Evolutionary conservation across 2,888 invertebrate species (phyloP), one percentile per base, ranked within the genome.

Genomic region (Neria commutata): DNA sequence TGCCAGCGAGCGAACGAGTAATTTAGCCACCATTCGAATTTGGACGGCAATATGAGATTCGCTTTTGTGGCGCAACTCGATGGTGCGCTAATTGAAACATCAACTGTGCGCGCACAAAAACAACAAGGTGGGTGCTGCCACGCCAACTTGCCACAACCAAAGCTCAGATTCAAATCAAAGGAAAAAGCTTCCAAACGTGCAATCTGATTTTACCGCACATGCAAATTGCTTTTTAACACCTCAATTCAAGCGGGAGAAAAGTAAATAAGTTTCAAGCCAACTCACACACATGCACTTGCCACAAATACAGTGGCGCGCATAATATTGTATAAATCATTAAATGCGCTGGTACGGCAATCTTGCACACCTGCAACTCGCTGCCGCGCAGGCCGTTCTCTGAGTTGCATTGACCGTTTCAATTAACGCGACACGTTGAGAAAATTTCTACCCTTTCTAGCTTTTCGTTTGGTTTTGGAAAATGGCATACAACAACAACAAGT

Each of bases 201-300:
- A 42, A 5, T 21, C 42, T 42, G 42, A 42, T 42, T 42, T 42
- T 19, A 6, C 42, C 17, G 42, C 42, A 19, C 21, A 42, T 42
- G 42, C 21, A 42, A 42, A 42, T 42, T 19, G 42, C 42, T 17
- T 42, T 42, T 42, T 42, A 42, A 19, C 42, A 42, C 42, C 42
- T 42, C 21, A n/a, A n/a, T 17, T 19, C 42, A 6, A 4, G 4
- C 21, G 42, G 19, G 17, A 42, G 19, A 42, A 42, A 42, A 42
- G 17, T n/a, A n/a, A n/a, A n/a, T n/a, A n/a, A n/a, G n/a, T n/a
- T n/a, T 5, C n/a, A 37, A 5, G n/a, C 4, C 37, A 37, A n/a
- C n/a, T n/a, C 37, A n/a, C 37, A 37, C 37, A 37, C 37, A 37
- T n/a, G n/a, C 37, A 14, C n/a, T 4, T n/a, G 16, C 37, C 37